Conservation (phyloP, 2,113 vertebrate genomes). For the Stercorarius parasiticus region DNA sequence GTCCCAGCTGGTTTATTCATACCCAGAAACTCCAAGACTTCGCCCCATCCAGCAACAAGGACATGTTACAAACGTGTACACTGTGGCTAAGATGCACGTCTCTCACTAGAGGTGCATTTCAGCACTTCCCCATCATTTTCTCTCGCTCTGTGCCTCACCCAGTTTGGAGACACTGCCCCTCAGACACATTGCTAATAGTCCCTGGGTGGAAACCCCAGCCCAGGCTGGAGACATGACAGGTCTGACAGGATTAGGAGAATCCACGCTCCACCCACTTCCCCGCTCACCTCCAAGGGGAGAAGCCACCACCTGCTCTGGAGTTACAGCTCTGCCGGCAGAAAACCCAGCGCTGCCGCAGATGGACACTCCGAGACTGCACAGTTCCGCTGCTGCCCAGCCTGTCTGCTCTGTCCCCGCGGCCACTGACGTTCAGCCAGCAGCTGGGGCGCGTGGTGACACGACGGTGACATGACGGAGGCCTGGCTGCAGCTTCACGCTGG, state of each 20-base stretch:
- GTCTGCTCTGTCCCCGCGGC: accelerated
- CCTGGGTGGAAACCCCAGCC: background rate
- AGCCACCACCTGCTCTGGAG: background rate
- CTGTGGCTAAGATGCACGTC: background rate
- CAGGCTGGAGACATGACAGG: background rate
- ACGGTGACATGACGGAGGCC: background rate
- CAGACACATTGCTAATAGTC: background rate
- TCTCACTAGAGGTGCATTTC: background rate
- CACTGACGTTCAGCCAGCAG: background rate
- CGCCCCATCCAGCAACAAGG: background rate
- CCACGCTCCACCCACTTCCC: background rate
- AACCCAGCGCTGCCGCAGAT: accelerated
- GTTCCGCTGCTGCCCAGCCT: background rate
- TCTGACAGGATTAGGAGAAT: background rate
- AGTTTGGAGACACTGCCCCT: background rate
- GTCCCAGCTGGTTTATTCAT: background rate
- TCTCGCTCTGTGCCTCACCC: background rate
- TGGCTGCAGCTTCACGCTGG: background rate
- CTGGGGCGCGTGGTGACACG: accelerated
- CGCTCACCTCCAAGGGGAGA: background rate
- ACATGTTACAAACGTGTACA: accelerated
- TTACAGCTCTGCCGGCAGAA: background rate
- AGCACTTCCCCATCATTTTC: background rate
- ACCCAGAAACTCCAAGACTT: background rate
- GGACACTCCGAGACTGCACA: accelerated